Evolutionary conservation across 2,888 invertebrate genomes (phyloP).

Genomic region (Kryphioiulus occultus): DNA sequence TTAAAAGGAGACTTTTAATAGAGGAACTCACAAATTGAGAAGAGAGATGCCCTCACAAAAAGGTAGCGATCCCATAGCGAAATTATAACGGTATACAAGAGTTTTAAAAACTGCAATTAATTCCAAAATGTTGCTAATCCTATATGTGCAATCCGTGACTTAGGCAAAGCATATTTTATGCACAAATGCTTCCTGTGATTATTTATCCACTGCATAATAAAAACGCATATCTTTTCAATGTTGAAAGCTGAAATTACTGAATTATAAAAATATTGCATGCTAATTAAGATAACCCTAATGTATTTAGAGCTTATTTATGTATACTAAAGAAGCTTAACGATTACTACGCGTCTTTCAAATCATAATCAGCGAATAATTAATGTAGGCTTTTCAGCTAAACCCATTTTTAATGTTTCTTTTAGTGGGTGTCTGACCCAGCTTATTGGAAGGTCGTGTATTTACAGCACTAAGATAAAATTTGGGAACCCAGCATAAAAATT

Average conservation of each 20-base stretch:
- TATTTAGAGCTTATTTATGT: background rate
- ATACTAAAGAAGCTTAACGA: background rate
- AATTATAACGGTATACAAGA: background rate
- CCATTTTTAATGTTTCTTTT: background rate
- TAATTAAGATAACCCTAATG: background rate
- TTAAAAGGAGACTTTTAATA: background rate
- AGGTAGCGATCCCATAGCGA: background rate
- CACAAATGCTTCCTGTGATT: background rate
- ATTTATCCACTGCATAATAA: background rate
- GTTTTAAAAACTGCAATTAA: background rate
- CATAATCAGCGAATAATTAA: constrained; percentile 8
- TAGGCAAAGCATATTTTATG: background rate
- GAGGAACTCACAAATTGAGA: background rate
- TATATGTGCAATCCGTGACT: background rate
- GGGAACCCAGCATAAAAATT: no score
- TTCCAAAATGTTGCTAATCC: background rate
- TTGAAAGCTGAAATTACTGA: background rate
- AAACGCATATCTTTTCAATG: background rate
- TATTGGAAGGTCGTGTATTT: background rate
- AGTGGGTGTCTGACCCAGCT: background rate
- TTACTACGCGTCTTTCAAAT: background rate
- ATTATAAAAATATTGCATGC: background rate
- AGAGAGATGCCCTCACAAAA: background rate
- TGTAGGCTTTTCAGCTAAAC: background rate
- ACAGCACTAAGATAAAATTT: background rate